A percentile compares a stretch with the other conserved stretches of the same genome.
phyloP scores from a whole-genome alignment of 2,797 vertebrate species.

The Lacerta viridis region DNA sequence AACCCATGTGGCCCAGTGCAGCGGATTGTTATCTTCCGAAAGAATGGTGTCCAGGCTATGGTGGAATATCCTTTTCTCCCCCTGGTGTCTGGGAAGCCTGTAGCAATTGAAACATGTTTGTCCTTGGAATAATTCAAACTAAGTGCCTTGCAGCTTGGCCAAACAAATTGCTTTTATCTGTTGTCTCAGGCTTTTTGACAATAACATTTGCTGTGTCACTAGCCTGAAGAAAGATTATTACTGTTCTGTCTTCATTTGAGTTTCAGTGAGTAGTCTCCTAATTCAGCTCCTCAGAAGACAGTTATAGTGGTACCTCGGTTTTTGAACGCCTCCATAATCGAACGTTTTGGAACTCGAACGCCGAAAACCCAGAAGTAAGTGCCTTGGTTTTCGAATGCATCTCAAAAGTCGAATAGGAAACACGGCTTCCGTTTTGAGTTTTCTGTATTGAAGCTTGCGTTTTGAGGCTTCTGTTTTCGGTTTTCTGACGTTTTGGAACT shows the following conservation, averaged over 20 bases:
- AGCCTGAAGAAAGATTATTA: neutral
- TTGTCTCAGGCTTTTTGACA: too few relatives aligned
- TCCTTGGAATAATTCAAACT: neutral
- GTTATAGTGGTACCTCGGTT: neutral
- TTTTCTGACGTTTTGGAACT: too few relatives aligned
- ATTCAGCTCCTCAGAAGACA: neutral
- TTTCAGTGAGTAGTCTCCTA: neutral
- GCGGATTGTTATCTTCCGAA: slow-evolving; percentile 96
- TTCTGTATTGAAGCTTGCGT: too few relatives aligned
- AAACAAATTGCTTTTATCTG: neutral
- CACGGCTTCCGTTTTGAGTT: too few relatives aligned
- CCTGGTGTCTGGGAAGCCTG: neutral
- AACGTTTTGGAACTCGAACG: too few relatives aligned
- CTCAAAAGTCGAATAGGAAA: too few relatives aligned
- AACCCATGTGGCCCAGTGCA: slow-evolving; percentile 97
- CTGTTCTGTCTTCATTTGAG: neutral
- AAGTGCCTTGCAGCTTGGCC: neutral
- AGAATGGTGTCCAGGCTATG: slow-evolving; percentile 98
- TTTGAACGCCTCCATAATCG: too few relatives aligned
- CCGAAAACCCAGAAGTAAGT: too few relatives aligned
- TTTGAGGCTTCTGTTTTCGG: too few relatives aligned
- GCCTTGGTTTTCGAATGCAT: too few relatives aligned
- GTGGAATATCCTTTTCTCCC: slow-evolving; percentile 94
- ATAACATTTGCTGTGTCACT: neutral
- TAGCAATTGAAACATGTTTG: neutral